A percentile compares a stretch with the other conserved stretches of the same genome.
Conservation (phyloP, 2,888 invertebrate species). For the Deroplatys truncata region DNA sequence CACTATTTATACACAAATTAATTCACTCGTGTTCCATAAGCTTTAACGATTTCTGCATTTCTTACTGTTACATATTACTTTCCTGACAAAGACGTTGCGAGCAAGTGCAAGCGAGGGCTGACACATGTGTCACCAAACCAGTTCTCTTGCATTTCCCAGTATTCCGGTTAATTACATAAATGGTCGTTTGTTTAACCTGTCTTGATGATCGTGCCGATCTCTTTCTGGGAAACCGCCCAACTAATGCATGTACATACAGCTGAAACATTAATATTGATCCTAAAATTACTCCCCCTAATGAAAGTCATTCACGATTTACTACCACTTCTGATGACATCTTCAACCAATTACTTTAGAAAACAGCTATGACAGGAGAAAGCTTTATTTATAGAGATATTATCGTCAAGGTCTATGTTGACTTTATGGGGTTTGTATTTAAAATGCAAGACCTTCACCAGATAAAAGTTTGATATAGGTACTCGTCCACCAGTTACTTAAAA, state of each 20-base stretch:
- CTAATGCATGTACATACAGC: neutral
- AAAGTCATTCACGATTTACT: neutral
- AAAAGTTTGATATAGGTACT: too few species aligned
- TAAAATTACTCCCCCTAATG: neutral
- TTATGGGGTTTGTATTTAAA: too few species aligned
- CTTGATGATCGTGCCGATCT: neutral
- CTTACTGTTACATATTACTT: too few species aligned
- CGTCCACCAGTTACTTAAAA: too few species aligned
- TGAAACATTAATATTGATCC: neutral
- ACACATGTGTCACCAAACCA: neutral
- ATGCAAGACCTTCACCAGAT: too few species aligned
- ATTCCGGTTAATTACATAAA: neutral
- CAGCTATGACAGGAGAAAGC: neutral
- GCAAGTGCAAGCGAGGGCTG: neutral
- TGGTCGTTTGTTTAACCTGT: neutral
- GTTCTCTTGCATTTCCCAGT: neutral
- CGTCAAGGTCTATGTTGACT: neutral
- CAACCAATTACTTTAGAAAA: neutral
- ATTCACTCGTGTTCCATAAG: too few species aligned
- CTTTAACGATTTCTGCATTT: too few species aligned
- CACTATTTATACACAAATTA: too few species aligned
- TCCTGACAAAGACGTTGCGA: too few species aligned
- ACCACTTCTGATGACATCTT: neutral
- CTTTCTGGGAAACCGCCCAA: neutral
- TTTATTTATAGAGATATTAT: neutral